A percentile compares a stretch with the other conserved stretches of the same genome.
Conservation (phyloP, 2,113 vertebrate species). For the Peromyscus maniculatus region DNA sequence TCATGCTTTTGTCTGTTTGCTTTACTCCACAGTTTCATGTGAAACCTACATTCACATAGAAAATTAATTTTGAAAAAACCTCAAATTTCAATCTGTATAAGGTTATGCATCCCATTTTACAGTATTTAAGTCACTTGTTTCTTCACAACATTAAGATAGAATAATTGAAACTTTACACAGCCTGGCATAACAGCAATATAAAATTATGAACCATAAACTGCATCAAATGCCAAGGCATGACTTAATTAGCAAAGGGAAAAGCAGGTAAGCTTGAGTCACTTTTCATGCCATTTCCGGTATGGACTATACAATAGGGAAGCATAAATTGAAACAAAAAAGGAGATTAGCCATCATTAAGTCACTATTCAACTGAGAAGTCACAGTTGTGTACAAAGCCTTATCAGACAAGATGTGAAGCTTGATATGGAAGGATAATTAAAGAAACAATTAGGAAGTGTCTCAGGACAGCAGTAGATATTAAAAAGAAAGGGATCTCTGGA, state of each 20-base stretch:
- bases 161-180: constrained; percentile 15
- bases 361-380: constrained; percentile 63
- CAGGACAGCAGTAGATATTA: constrained; percentile 71
- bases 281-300: constrained; percentile 50
- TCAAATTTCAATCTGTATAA: background rate
- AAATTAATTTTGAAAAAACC: background rate
- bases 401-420: constrained; percentile 74
- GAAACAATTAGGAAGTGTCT: constrained; percentile 72
- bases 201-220: constrained; percentile 55
- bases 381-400: constrained; percentile 71
- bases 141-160: background rate
- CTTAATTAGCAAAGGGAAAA: constrained; percentile 74
- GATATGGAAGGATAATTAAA: constrained; percentile 74
- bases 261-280: constrained; percentile 17
- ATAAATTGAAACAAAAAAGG: constrained; percentile 64
- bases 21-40: background rate
- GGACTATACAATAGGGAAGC: constrained; percentile 18
- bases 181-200: constrained; percentile 48
- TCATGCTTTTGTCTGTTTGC: background rate
- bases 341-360: constrained; percentile 50
- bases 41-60: background rate
- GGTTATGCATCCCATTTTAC: background rate
- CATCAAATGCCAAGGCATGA: constrained; percentile 58
- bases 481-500: constrained; percentile 71
- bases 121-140: constrained; percentile 27